A percentile compares a stretch with the other conserved stretches of the same genome.
These are phyloP conservation scores for Nesogale talazaci DNA, from an alignment of 2,113 vertebrate genomes.

Conservation along the genomic window DNA sequence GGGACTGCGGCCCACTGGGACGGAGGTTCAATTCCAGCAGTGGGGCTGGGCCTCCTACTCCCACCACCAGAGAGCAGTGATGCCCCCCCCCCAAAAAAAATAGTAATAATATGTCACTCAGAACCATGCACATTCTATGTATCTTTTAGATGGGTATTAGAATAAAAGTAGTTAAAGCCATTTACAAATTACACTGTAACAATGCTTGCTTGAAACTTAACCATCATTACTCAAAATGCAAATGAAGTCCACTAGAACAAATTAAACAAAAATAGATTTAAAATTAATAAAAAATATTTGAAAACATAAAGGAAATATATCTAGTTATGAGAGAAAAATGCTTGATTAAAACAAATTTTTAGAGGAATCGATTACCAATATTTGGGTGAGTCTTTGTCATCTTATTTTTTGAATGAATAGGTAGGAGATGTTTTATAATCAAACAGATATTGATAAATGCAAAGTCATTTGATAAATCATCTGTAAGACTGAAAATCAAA, in stretches of 20 bases:
- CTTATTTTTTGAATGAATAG: background rate
- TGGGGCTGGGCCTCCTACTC: too few relatives aligned
- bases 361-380: background rate
- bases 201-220: conserved; percentile 29
- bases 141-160: background rate
- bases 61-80: too few relatives aligned
- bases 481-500: background rate
- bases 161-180: background rate
- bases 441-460: background rate
- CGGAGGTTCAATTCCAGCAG: too few relatives aligned
- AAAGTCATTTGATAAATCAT: background rate
- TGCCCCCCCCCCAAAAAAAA: too few relatives aligned
- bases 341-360: conserved; percentile 16
- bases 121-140: background rate
- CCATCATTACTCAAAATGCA: background rate
- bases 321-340: background rate
- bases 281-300: background rate
- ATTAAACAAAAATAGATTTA: background rate
- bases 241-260: conserved; percentile 4
- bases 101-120: background rate
- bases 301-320: background rate
- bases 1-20: too few relatives aligned
- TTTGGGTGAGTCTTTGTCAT: background rate
- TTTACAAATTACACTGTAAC: background rate
- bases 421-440: background rate